These are phyloP conservation scores for Dorcus hopei DNA, from an alignment of 2,888 invertebrate species.

Conservation along the genomic window DNA sequence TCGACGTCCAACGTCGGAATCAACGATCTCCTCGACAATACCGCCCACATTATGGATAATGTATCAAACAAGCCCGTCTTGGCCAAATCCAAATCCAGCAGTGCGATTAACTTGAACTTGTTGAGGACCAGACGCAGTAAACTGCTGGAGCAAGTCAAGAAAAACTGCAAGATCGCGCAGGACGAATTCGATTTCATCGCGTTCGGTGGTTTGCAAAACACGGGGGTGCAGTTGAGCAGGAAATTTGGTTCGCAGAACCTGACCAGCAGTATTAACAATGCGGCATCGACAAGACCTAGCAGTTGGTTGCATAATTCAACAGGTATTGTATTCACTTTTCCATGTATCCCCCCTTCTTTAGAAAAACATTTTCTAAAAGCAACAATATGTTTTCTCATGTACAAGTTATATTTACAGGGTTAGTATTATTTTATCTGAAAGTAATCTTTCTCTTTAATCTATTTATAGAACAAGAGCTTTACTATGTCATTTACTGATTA, in stretches of 20 bases:
- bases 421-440: too few species aligned
- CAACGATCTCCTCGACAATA: constrained; percentile 27
- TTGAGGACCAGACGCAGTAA: constrained; percentile 43
- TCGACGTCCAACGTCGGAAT: constrained; percentile 32
- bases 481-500: too few species aligned
- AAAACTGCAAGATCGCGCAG: constrained; percentile 39
- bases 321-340: constrained; percentile 7
- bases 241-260: constrained; percentile 30
- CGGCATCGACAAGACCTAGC: constrained; percentile 7
- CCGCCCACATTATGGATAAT: constrained; percentile 6
- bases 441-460: too few species aligned
- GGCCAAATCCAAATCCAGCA: constrained; percentile 48
- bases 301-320: constrained; percentile 12
- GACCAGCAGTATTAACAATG: constrained; percentile 16
- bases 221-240: constrained; percentile 24
- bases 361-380: too few species aligned
- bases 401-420: too few species aligned
- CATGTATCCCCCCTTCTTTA: too few species aligned
- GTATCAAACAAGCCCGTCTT: constrained; percentile 37
- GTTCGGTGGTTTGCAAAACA: constrained; percentile 35
- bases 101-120: constrained; percentile 48
- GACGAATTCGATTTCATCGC: constrained; percentile 48
- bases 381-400: too few species aligned
- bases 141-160: constrained; percentile 39
- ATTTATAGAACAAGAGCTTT: too few species aligned